Percentiles rank a stretch among this genome's conserved stretches.
Evolutionary conservation across 2,888 invertebrate species (phyloP).

Genomic region (Agonopterix arenella): DNA sequence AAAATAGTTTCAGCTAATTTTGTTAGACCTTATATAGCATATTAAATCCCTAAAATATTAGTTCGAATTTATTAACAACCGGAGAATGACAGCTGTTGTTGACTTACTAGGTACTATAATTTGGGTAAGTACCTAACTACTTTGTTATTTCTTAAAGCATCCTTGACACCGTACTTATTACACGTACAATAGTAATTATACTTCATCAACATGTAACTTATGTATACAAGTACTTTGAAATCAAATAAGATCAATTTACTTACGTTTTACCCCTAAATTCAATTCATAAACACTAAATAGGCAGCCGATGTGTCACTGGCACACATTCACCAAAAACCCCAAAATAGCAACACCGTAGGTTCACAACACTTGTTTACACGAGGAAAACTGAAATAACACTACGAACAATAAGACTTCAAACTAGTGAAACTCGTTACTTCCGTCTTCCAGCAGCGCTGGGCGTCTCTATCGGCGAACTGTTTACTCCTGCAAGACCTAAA

Average conservation of each 20-base stretch:
- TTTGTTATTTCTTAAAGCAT: too few relatives aligned
- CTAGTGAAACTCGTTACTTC: background rate
- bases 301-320: background rate
- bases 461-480: too few relatives aligned
- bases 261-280: background rate
- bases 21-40: too few relatives aligned
- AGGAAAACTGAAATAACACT: background rate
- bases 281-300: background rate
- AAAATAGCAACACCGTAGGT: background rate
- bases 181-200: too few relatives aligned
- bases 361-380: background rate
- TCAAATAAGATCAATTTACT: background rate
- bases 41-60: too few relatives aligned
- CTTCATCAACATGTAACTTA: too few relatives aligned
- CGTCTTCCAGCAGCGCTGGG: background rate
- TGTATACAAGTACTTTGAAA: background rate
- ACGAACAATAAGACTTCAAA: background rate
- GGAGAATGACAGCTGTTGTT: too few relatives aligned
- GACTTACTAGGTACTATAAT: too few relatives aligned
- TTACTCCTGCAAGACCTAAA: slow-evolving; percentile 1
- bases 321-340: background rate
- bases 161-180: too few relatives aligned
- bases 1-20: too few relatives aligned
- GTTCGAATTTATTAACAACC: too few relatives aligned
- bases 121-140: too few relatives aligned